These are phyloP conservation scores for Rhinichthys klamathensis DNA, from an alignment of 2,113 vertebrate genomes.

Conservation along the genomic window DNA sequence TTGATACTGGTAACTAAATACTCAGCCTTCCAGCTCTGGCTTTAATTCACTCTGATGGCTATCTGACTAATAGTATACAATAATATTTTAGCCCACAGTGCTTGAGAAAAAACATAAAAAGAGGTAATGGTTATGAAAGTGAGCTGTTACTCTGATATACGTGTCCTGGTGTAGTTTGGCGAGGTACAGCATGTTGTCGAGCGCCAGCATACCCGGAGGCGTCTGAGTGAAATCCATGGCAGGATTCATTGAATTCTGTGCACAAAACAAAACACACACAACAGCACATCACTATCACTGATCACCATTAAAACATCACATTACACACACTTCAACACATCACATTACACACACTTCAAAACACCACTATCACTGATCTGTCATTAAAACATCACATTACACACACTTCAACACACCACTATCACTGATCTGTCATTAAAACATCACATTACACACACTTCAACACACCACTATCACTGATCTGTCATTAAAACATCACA, in stretches of 20 bases:
- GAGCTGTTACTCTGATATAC: constrained; percentile 86
- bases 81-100: neutral
- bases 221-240: constrained; percentile 97
- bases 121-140: neutral
- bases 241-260: constrained; percentile 95
- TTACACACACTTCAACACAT: neutral
- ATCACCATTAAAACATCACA: neutral
- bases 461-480: neutral
- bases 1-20: no score
- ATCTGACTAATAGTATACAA: no score
- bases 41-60: no score
- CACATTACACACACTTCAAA: no score
- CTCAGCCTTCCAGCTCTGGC: no score
- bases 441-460: neutral
- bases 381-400: neutral
- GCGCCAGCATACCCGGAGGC: constrained; percentile 93
- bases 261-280: constrained; percentile 2
- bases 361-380: neutral
- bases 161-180: constrained; percentile 96
- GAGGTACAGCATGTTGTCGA: constrained; percentile 98
- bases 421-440: neutral
- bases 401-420: neutral
- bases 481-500: neutral
- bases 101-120: neutral
- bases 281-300: neutral